These are phyloP conservation scores for Ameiurus melas DNA, from an alignment of 2,113 vertebrate species.

Conservation along the genomic window DNA sequence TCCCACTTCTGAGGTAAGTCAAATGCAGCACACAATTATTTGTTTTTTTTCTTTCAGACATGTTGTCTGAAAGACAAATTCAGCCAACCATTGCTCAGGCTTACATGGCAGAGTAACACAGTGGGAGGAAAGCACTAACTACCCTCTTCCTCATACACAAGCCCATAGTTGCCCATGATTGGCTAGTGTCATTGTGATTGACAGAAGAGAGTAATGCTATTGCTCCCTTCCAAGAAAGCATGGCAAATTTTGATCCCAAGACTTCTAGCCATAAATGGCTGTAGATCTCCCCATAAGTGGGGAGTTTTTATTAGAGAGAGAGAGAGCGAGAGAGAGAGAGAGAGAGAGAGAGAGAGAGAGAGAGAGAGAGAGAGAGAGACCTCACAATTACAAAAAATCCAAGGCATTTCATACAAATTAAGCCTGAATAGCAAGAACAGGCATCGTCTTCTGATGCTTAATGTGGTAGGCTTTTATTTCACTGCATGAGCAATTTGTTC, in stretches of 20 bases:
- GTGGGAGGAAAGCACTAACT: neutral
- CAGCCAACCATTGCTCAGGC: neutral
- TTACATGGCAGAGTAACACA: neutral
- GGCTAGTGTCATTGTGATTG: neutral
- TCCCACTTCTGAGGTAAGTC: neutral
- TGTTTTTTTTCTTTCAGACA: neutral
- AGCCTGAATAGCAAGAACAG: neutral
- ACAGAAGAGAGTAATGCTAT: neutral
- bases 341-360: neutral
- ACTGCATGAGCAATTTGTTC: neutral
- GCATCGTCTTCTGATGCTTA: neutral
- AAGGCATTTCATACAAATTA: neutral
- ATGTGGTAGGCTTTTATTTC: neutral
- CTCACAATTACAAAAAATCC: neutral
- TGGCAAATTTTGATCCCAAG: neutral
- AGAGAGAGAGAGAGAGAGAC: neutral
- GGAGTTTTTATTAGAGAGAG: neutral
- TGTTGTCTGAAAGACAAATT: neutral
- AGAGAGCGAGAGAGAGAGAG: neutral
- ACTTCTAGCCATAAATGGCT: too few relatives aligned
- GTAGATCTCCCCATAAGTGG: neutral
- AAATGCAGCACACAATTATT: neutral
- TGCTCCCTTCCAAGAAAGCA: neutral
- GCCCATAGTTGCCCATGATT: neutral
- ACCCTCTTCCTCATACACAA: neutral